These are phyloP conservation scores for Cebidichthys violaceus DNA, from an alignment of 2,113 vertebrate species.

Conservation along the genomic window DNA sequence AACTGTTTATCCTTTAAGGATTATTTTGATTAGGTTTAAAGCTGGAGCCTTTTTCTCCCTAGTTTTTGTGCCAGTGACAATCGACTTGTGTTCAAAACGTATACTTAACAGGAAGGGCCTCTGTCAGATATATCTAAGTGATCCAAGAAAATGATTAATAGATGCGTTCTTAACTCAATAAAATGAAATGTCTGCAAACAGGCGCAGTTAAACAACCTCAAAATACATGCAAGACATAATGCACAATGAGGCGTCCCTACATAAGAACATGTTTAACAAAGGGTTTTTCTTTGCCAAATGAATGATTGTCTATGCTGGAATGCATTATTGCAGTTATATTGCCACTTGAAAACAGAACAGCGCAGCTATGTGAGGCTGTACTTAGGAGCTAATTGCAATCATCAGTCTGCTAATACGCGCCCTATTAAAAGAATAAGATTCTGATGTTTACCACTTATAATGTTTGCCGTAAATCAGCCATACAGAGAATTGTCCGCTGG, in stretches of 20 bases:
- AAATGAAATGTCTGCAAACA: neutral
- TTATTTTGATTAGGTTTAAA: neutral
- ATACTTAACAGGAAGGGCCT: neutral
- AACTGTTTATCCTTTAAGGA: constrained; percentile 21
- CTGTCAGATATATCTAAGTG: neutral
- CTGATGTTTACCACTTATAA: too few relatives aligned
- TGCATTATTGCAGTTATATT: too few relatives aligned
- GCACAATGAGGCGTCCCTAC: neutral
- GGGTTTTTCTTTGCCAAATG: neutral
- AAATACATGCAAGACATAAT: neutral
- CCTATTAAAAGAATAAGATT: too few relatives aligned
- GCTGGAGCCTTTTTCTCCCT: neutral
- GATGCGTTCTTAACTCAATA: neutral
- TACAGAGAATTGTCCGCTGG: neutral
- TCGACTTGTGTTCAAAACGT: neutral
- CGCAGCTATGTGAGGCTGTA: too few relatives aligned
- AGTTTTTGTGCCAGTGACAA: constrained; percentile 1
- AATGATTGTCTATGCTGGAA: too few relatives aligned
- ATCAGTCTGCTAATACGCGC: too few relatives aligned
- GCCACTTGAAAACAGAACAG: too few relatives aligned
- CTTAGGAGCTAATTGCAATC: too few relatives aligned
- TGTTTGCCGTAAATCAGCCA: neutral
- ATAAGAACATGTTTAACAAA: neutral
- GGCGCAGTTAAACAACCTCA: neutral
- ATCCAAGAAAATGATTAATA: neutral